These are phyloP conservation scores for Peribatodes rhomboidaria DNA, from an alignment of 2,888 invertebrate species.

Conservation along the genomic window DNA sequence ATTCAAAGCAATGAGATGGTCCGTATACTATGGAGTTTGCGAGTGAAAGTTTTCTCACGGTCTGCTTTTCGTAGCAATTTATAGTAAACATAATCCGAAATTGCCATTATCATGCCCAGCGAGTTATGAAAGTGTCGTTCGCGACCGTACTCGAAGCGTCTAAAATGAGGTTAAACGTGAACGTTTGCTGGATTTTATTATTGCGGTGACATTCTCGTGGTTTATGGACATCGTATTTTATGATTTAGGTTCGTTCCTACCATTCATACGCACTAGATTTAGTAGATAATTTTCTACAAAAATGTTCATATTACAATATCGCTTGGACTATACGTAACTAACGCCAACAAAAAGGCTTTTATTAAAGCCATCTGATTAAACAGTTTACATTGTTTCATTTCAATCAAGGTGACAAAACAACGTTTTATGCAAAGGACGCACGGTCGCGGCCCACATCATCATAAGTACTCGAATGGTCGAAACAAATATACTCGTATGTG, in stretches of 20 bases:
- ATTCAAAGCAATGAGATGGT: slow-evolving; percentile 10
- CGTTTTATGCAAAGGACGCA: slow-evolving; percentile 22
- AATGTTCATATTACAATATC: slow-evolving; percentile 2
- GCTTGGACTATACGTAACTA: not conserved
- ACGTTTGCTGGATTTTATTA: slow-evolving; percentile 41
- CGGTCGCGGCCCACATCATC: slow-evolving; percentile 13
- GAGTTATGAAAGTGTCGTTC: slow-evolving; percentile 55
- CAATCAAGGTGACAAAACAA: slow-evolving; percentile 31
- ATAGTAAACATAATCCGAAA: slow-evolving; percentile 48
- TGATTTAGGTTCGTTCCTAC: slow-evolving; percentile 7
- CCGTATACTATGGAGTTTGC: slow-evolving; percentile 21
- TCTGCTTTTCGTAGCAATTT: slow-evolving; percentile 53
- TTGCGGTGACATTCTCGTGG: slow-evolving; percentile 36
- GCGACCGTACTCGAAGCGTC: slow-evolving; percentile 34
- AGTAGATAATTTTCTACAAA: slow-evolving; percentile 11
- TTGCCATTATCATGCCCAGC: slow-evolving; percentile 48
- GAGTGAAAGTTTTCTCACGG: slow-evolving; percentile 65
- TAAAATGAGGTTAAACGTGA: slow-evolving; percentile 36
- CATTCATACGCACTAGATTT: slow-evolving; percentile 15
- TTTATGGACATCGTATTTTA: slow-evolving; percentile 27
- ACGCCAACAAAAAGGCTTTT: slow-evolving; percentile 26
- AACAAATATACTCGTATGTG: too few relatives aligned
- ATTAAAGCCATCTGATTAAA: slow-evolving; percentile 37
- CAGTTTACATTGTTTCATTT: slow-evolving; percentile 35
- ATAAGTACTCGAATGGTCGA: not conserved